A percentile compares a stretch with the other conserved stretches of the same genome.
phyloP scores from a whole-genome alignment of 2,888 invertebrate genomes.

The Congeria kusceri region DNA sequence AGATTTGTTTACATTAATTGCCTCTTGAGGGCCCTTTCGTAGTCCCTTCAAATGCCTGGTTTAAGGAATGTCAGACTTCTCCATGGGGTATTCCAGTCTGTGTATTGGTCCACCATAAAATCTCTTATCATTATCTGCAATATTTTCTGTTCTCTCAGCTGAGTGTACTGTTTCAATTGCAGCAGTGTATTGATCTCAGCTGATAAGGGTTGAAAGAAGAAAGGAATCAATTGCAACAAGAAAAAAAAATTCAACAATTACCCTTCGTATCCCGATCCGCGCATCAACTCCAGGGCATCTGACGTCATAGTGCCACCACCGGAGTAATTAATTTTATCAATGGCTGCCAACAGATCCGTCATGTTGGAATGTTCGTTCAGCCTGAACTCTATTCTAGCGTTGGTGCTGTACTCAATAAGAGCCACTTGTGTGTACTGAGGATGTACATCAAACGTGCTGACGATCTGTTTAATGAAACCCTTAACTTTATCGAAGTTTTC shows the following conservation, averaged over 20 bases:
- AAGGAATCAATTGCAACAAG: too few species aligned
- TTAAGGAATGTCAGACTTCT: too few species aligned
- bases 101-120: too few species aligned
- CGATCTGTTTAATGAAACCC: conserved; percentile 49
- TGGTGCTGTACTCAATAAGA: conserved; percentile 65
- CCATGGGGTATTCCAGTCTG: too few species aligned
- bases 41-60: too few species aligned
- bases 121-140: too few species aligned
- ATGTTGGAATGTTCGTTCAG: conserved; percentile 59
- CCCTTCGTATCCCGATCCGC: conserved; percentile 60
- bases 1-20: too few species aligned
- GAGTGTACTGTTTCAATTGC: too few species aligned
- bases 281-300: conserved; percentile 68
- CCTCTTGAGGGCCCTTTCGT: too few species aligned
- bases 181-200: too few species aligned
- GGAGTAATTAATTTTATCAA: conserved; percentile 56
- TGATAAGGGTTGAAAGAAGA: too few species aligned
- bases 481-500: conserved; percentile 49
- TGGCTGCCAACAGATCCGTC: conserved; percentile 61
- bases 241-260: neutral
- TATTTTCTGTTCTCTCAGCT: too few species aligned
- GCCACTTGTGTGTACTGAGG: conserved; percentile 46
- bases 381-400: conserved; percentile 63
- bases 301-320: conserved; percentile 73
- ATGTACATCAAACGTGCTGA: conserved; percentile 49